phyloP scores from a whole-genome alignment of 2,113 vertebrate genomes.

The Rallus limicola region DNA sequence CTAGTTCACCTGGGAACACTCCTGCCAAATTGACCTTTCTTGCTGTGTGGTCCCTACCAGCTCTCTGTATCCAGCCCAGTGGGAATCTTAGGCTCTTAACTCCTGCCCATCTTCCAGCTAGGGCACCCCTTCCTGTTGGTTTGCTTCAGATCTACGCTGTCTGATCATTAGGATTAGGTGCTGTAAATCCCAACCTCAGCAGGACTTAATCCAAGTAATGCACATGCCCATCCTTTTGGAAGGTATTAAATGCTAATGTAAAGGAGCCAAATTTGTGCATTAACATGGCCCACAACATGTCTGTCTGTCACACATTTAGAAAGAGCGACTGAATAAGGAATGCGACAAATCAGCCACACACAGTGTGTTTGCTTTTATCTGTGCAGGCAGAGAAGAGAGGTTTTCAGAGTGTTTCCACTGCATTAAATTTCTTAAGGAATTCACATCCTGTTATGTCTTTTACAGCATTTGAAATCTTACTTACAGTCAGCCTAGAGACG shows the following conservation, averaged over 20 bases:
- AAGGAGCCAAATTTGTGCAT: neutral
- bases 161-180: neutral
- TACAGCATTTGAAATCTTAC: neutral
- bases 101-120: neutral
- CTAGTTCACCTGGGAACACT: neutral
- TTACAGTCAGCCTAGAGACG: neutral
- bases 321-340: neutral
- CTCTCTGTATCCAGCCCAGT: neutral
- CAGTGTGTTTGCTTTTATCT: neutral
- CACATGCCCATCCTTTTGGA: neutral
- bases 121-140: neutral
- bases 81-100: neutral
- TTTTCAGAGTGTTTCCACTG: neutral
- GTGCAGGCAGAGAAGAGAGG: neutral
- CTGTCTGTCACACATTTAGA: neutral
- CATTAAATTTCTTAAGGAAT: slow-evolving; percentile 3
- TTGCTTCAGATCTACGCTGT: neutral
- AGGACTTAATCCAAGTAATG: neutral
- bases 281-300: neutral
- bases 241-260: neutral
- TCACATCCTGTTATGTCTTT: neutral
- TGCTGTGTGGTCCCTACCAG: neutral
- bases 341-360: neutral
- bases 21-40: neutral
- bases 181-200: neutral